These are phyloP conservation scores for Hypotaenidia philippensis DNA, from an alignment of 2,797 vertebrate genomes.

Conservation along the genomic window DNA sequence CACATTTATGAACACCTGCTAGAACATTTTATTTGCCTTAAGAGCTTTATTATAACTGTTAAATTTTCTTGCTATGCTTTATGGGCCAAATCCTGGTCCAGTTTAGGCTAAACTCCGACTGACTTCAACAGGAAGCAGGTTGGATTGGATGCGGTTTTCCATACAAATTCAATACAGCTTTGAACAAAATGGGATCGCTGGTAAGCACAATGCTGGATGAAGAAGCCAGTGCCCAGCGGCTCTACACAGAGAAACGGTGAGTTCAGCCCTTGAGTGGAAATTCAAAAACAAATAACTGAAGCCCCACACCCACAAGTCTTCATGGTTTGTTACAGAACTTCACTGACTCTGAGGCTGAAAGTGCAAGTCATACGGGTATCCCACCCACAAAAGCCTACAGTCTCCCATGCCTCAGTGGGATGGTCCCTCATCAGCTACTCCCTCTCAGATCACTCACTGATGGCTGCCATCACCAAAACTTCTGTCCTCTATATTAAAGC, in stretches of 20 bases:
- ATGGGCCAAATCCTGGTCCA: conserved; percentile 55
- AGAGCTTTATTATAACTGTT: conserved; percentile 76
- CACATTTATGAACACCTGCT: conserved; percentile 78
- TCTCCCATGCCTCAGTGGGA: neutral
- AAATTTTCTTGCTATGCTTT: conserved; percentile 77
- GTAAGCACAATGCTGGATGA: neutral
- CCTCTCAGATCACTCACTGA: neutral
- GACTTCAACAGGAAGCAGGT: conserved; percentile 10
- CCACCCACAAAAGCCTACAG: neutral
- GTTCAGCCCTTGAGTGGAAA: neutral
- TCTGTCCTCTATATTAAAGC: neutral
- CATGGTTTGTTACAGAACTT: neutral
- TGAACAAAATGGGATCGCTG: conserved; percentile 44
- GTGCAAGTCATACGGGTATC: neutral
- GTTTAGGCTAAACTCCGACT: conserved; percentile 5
- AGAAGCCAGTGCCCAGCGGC: neutral
- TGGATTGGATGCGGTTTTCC: conserved; percentile 18
- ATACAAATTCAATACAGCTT: conserved; percentile 49
- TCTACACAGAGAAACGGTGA: neutral
- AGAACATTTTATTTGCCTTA: conserved; percentile 79
- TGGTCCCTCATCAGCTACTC: neutral
- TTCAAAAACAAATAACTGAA: neutral
- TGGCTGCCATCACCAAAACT: neutral
- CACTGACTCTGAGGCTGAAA: neutral
- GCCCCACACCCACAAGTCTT: neutral